These are phyloP conservation scores for Tamias sibiricus DNA, from an alignment of 2,113 vertebrate species.

Conservation along the genomic window DNA sequence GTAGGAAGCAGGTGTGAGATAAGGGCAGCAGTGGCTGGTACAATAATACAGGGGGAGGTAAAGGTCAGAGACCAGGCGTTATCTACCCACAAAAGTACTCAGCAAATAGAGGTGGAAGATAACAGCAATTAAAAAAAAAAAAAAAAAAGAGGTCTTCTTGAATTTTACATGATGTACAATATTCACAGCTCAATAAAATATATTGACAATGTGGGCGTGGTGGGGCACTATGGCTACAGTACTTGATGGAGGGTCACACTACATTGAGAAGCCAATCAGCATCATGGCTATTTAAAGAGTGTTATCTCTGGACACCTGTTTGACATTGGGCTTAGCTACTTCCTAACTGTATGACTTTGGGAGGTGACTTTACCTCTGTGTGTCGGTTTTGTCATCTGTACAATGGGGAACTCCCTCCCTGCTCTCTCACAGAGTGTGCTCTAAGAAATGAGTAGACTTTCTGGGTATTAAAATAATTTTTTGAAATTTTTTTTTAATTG, in stretches of 20 bases:
- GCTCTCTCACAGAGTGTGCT: neutral
- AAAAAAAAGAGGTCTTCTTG: neutral
- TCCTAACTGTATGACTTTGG: neutral
- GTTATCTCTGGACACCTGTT: neutral
- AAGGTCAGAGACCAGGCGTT: neutral
- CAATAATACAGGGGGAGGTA: constrained; percentile 11
- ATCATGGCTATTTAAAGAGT: neutral
- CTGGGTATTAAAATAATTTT: neutral
- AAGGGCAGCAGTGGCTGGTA: neutral
- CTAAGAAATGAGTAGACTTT: neutral
- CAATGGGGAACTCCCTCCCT: neutral
- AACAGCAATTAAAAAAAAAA: constrained; percentile 12
- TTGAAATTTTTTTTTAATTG: too few relatives aligned
- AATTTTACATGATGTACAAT: neutral
- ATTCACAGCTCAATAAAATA: neutral
- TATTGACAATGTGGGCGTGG: neutral
- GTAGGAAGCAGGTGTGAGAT: neutral
- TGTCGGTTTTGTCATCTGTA: neutral
- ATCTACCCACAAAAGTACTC: neutral
- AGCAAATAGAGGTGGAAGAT: constrained; percentile 53
- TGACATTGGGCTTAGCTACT: neutral
- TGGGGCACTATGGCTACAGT: neutral
- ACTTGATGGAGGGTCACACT: neutral
- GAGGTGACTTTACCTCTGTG: neutral
- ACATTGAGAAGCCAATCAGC: neutral